Base-by-base conservation (phyloP, 2,888 invertebrate genomes). In the Candidula unifasciata region DNA sequence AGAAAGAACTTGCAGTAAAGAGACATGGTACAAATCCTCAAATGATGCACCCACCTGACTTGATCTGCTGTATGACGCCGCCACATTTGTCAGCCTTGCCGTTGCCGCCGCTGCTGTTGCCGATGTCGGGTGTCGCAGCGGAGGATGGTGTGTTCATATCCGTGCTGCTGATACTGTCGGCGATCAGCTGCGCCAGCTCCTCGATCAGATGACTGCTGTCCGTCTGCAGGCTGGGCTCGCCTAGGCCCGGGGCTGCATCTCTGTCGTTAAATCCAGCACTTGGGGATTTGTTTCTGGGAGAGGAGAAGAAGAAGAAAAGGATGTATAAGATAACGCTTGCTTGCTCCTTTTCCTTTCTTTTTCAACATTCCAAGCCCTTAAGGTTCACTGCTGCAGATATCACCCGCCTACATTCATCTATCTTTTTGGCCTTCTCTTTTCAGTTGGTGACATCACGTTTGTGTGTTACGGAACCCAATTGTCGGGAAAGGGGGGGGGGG, bases 141-240 rank as follows among this genome's bases (percentile, higher is more conserved):
- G 73, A 18, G 60, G 73, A 74, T 27, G 80, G 76, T 68, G 80
- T 80, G 66, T 76, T 84, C 80, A 54, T 84, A 80, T 80, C 80
- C 71, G 80, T 76, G 74, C 66, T 37, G 80, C 76, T 57, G 37
- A 73, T 68, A 57, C 80, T 84, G 21, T 82, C 82, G 54, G 83
- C 78, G 35, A 83, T 71, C 52, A 83, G 79, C 78, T 78, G 71
- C 30, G 79, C 79, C 37, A 83, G 79, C 71, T 83, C 83, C 60
- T 83, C 69, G 18, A 83, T 18, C 27, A 79, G 64, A n/a, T n/a
- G 33, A 33, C 64, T 78, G 80, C 33, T 74, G 69, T 80, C 82
- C 8, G 82, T 52, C n/a, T 52, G 80, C 35, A 60, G 8, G 35
- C 24, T 35, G 18, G 80, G 24, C 1, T 33, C 54, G 6, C 52